Evolutionary conservation across 1,140 invertebrate genomes (phyloP), one percentile per base, ranked within the genome.

Genomic region (Drosophila lowei): DNA sequence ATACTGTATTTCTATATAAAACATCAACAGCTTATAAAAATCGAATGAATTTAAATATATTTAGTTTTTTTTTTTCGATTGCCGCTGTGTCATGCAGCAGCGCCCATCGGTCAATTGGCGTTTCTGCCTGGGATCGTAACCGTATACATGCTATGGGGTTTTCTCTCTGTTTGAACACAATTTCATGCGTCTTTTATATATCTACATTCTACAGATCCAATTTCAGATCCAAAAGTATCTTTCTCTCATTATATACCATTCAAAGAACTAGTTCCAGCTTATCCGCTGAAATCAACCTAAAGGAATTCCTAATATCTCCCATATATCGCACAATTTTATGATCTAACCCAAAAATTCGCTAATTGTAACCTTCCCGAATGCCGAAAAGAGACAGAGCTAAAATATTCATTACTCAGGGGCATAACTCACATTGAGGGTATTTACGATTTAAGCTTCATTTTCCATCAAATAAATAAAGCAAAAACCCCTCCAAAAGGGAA

Each of bases 401-500:
- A 42, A 15, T n/a, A 43, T 42, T 59, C 61, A 62, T 66, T 81
- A 66, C 59, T 58, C 55, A 71, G 23, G 47, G 38, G 16, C 59
- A 68, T 84, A 79, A 66, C 47, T 62, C 54, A 79, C 25, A 15
- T 43, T 66, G 48, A 30, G 43, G 25, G 41, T 62, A 46, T 75
- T 53, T n/a, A 43, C 47, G 49, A 79, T 50, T 77, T 67, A 80
- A 85, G 61, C 61, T 18, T 44, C 56, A 63, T 64, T 73, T 73
- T 67, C 77, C 65, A 79, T 70, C 60, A 85, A 58, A 85, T 79
- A 77, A 67, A 84, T 76, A 79, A 85, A 70, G 11, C 25, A 56
- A 55, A 54, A 66, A 30, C 16, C 15, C 13, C 8, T 48, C 28
- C 15, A 65, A 28, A 43, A 30, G 38, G 23, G 5, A 53, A 48